These are phyloP conservation scores for Zophobas atratus DNA, from an alignment of 1,140 invertebrate genomes.

Conservation along the genomic window DNA sequence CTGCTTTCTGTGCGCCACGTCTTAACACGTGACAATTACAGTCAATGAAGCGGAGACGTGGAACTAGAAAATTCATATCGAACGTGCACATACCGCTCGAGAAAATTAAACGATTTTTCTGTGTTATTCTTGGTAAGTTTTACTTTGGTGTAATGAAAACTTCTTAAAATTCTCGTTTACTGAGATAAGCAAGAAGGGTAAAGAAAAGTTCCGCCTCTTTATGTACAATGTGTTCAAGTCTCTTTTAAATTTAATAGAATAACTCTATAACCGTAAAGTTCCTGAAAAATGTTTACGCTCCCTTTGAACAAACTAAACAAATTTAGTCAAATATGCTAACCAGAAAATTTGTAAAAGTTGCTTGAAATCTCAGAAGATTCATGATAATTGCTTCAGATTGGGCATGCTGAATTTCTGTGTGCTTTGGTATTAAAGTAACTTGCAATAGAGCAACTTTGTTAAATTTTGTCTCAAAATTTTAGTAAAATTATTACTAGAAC, in stretches of 20 bases:
- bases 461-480: neutral
- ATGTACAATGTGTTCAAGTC: slow-evolving; percentile 26
- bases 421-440: too few species aligned
- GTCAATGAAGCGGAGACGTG: slow-evolving; percentile 2
- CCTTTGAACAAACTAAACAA: slow-evolving; percentile 17
- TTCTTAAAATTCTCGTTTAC: slow-evolving; percentile 6
- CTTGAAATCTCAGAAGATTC: too few species aligned
- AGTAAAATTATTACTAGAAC: too few species aligned
- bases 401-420: too few species aligned
- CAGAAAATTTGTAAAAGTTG: neutral
- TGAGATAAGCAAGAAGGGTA: slow-evolving; percentile 13
- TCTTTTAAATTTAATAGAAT: slow-evolving; percentile 25
- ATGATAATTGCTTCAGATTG: too few species aligned
- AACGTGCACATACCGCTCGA: slow-evolving; percentile 1
- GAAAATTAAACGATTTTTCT: slow-evolving; percentile 25
- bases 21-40: slow-evolving; percentile 21
- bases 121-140: neutral
- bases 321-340: neutral
- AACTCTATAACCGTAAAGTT: slow-evolving; percentile 24
- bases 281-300: slow-evolving; percentile 31
- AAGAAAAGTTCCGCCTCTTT: slow-evolving; percentile 15
- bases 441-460: too few species aligned
- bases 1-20: neutral
- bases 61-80: slow-evolving; percentile 18
- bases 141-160: slow-evolving; percentile 18